Conservation (phyloP, 2,888 invertebrate species). For the Electrophaes corylata region DNA sequence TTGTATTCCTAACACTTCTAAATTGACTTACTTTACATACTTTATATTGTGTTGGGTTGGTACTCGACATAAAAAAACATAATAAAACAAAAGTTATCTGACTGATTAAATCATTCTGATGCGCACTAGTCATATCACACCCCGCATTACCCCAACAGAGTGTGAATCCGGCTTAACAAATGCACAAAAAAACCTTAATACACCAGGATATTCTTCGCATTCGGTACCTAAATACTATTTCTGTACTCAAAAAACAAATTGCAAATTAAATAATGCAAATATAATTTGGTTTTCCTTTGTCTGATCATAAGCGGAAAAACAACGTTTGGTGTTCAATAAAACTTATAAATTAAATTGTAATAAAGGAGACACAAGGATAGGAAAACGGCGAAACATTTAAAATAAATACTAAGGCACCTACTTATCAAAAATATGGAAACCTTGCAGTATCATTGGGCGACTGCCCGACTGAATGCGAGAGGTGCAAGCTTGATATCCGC, state of each 20-base stretch:
- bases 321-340: slow-evolving; percentile 2
- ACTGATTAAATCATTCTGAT: no score
- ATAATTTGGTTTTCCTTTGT: slow-evolving; percentile 17
- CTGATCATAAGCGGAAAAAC: background rate
- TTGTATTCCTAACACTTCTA: no score
- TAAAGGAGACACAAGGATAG: slow-evolving; percentile 3
- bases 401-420: background rate
- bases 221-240: background rate
- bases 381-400: background rate
- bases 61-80: no score
- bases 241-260: background rate
- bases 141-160: no score
- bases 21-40: no score
- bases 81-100: no score
- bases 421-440: background rate
- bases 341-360: background rate
- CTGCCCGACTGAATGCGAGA: no score
- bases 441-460: no score
- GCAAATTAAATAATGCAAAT: background rate
- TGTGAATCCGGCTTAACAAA: no score
- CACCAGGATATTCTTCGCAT: background rate
- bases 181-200: background rate
- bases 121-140: no score
- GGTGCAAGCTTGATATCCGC: no score
- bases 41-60: no score